Conservation (phyloP, 2,113 vertebrate genomes). For the Dicerorhinus sumatrensis region DNA sequence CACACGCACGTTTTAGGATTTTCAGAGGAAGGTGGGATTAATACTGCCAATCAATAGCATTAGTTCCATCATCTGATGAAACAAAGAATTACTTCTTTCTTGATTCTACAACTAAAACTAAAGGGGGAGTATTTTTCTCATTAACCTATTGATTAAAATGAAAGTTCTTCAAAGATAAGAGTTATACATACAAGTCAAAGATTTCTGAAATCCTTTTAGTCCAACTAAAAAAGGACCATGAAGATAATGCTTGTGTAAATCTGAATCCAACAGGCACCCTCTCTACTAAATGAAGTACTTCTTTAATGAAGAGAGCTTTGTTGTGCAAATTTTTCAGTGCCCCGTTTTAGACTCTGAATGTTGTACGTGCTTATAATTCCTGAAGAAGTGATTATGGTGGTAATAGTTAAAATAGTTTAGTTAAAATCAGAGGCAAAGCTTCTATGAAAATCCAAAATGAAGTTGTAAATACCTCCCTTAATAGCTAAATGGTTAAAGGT, state of each 20-base stretch:
- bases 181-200: not conserved
- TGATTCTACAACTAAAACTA: not conserved
- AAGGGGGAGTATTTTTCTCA: not conserved
- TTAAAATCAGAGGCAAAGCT: not conserved
- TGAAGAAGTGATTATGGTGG: constrained; percentile 7
- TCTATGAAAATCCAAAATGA: constrained; percentile 22
- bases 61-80: not conserved
- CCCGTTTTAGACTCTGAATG: constrained; percentile 29
- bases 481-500: constrained; percentile 89
- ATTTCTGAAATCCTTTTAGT: constrained; percentile 37
- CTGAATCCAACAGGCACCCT: not conserved
- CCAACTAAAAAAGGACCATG: not conserved
- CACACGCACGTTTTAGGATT: not conserved
- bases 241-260: constrained; percentile 29
- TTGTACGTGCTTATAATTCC: constrained; percentile 27
- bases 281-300: not conserved
- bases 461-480: constrained; percentile 47
- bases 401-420: constrained; percentile 27
- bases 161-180: constrained; percentile 8
- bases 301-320: constrained; percentile 31
- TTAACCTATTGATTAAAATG: constrained; percentile 20
- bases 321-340: constrained; percentile 25
- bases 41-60: not conserved
- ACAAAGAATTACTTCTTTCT: not conserved
- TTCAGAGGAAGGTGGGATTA: not conserved